Base-by-base conservation (phyloP, 2,797 vertebrate species). In the Enteromius unitaeniatus region DNA sequence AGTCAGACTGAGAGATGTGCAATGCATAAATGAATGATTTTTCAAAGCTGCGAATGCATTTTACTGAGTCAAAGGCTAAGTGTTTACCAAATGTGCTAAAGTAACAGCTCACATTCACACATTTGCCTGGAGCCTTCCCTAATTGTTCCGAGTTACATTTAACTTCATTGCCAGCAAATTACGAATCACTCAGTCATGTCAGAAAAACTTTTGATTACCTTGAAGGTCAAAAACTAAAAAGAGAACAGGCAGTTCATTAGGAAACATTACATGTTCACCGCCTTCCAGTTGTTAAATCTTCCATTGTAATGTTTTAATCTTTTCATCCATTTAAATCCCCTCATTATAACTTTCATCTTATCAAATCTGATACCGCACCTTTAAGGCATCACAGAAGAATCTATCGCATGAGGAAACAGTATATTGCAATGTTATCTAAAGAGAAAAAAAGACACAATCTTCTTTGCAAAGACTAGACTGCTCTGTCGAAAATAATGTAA, bases 281-380 rank as follows among this genome's bases (percentile, higher is more conserved):
- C 37, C 15, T 74, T 8, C 42, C 26, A 6, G 26, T 80, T 58
- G 69, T 79, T 79, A 65, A 74, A 84, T 75, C 68, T 64, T 65
- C 49, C 45, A 28, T 31, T 80, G 49, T 60, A 74, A 69, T 60
- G n/a, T 60, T 76, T 51, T 85, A 75, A 85, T 75, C 78, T 64
- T 67, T 53, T 72, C 34, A 51, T 51, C 23, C 31, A 79, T 69
- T 67, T 75, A 81, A 85, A 85, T 85, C 78, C 69, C 60, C 37
- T 80, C 60, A 67, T 75, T 75, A 34, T 67, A 37, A 75, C 34
- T 40, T 62, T 75, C 53, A 82, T 49, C 68, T 82, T 45, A 51
- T 51, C 26, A 73, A 64, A 62, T 73, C 28, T 64, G 19, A 81
- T 34, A 37, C 26, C 23, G 14, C 28, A 51, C 58, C 58, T 65